phyloP scores from a whole-genome alignment of 2,113 vertebrate species.

The Coregonus clupeaformis region DNA sequence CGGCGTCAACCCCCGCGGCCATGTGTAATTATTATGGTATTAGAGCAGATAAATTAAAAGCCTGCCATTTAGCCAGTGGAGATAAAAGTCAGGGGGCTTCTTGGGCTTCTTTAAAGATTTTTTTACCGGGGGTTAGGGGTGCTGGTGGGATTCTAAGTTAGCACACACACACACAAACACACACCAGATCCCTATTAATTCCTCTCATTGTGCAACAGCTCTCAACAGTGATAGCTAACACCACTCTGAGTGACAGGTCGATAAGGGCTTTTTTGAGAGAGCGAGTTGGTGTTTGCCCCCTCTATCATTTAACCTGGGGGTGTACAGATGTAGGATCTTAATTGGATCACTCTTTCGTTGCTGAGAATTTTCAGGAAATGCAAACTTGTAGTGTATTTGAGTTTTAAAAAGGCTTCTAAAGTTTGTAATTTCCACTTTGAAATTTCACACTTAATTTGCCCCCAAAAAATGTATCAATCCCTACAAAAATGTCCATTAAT shows the following conservation, averaged over 20 bases:
- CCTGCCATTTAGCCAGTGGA: conserved; percentile 61
- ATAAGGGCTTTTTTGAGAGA: conserved; percentile 30
- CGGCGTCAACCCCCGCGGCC: conserved; percentile 62
- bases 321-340: neutral
- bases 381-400: conserved; percentile 13
- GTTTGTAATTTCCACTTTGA: too few relatives aligned
- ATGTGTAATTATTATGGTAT: conserved; percentile 78
- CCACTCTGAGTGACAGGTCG: conserved; percentile 40
- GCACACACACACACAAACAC: neutral
- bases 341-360: too few relatives aligned
- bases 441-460: too few relatives aligned
- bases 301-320: conserved; percentile 37
- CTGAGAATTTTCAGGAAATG: too few relatives aligned
- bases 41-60: conserved; percentile 63
- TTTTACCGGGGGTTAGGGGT: neutral
- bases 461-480: too few relatives aligned
- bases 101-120: conserved; percentile 23
- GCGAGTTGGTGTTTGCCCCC: conserved; percentile 34
- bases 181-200: neutral
- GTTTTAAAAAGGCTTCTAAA: conserved; percentile 23
- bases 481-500: too few relatives aligned
- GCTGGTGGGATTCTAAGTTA: conserved; percentile 1
- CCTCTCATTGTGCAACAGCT: conserved; percentile 34
- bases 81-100: conserved; percentile 61
- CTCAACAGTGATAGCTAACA: conserved; percentile 31